Base-by-base conservation (phyloP, 1,140 invertebrate genomes). In the Drosophila carrolli region DNA sequence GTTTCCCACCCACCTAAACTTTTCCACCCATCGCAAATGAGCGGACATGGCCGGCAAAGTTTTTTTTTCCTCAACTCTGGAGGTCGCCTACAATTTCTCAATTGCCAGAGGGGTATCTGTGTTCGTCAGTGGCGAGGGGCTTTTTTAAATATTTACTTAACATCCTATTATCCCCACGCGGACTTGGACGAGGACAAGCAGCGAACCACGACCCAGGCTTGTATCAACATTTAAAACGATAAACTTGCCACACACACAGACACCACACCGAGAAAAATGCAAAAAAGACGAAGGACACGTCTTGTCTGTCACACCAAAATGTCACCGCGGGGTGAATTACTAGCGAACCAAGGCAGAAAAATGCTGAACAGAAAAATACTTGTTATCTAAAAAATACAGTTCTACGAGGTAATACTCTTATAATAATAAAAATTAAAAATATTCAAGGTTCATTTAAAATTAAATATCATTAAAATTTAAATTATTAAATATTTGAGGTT, bases 221-320 rank as follows among this genome's bases (percentile, higher is more conserved):
- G 84, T 88, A 89, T 89, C 84, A 81, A 91, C 89, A 91, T 81
- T 84, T 77, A 81, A 41, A 88, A 84, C 84, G 88, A 91, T 91
- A 91, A 91, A 91, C 88, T 91, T 84, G 72, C 74, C 77, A 16
- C 43, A 41, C 14, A 63, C 27, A 23, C 51, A 37, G 46, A 65
- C 60, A 78, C 50, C 57, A 70, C 48, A 67, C 41, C 41, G 40
- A 57, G 41, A 80, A 67, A 61, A 54, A 71, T 71, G 66, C 65
- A 74, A 83, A 67, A 71, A 81, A 84, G 85, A 90, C 88, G 83
- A 91, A 91, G 83, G 88, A 91, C 88, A 91, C 88, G 88, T 91
- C 88, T 91, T 91, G 88, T 91, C 88, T 91, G 89, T 91, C 88
- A 91, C 80, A 79, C 78, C 75, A 78, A 91, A 91, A 91, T 91